These are phyloP conservation scores for Trichoplusia ni DNA, from an alignment of 1,140 invertebrate genomes.

Conservation along the genomic window DNA sequence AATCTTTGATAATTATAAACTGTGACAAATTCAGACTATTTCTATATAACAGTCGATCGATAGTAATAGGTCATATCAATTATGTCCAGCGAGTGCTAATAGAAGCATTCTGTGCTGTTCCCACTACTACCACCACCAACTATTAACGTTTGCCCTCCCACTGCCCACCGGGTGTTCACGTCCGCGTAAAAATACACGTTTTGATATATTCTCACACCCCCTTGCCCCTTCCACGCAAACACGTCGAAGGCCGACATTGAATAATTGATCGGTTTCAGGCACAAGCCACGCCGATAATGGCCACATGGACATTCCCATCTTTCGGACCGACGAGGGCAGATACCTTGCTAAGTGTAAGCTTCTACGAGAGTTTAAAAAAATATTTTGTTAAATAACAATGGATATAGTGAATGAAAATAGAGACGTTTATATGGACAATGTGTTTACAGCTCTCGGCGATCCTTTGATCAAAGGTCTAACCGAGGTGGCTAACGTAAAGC, in stretches of 20 bases:
- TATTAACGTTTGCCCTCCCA: conserved; percentile 28
- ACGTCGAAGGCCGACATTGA: conserved; percentile 63
- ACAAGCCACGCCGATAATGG: conserved; percentile 80
- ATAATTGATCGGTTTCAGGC: conserved; percentile 76
- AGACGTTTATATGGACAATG: conserved; percentile 60
- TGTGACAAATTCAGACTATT: too few species aligned
- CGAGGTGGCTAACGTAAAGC: conserved; percentile 90
- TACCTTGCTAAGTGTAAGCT: conserved; percentile 90
- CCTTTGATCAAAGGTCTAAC: conserved; percentile 93
- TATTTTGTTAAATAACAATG: conserved; percentile 43
- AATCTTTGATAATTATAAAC: too few species aligned
- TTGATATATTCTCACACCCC: conserved; percentile 23
- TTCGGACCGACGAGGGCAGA: conserved; percentile 90
- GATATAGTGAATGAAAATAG: conserved; percentile 39
- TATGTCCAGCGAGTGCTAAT: conserved; percentile 38
- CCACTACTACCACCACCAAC: conserved; percentile 17
- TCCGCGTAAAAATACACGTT: conserved; percentile 53
- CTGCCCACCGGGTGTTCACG: conserved; percentile 42
- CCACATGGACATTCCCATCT: conserved; percentile 86
- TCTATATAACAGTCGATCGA: conserved; percentile 29
- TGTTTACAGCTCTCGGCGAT: conserved; percentile 89
- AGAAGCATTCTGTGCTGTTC: conserved; percentile 34
- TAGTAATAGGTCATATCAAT: conserved; percentile 46
- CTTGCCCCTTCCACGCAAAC: conserved; percentile 34
- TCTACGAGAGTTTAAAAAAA: conserved; percentile 25